A percentile compares a stretch with the other conserved stretches of the same genome.
These are phyloP conservation scores for Alosa sapidissima DNA, from an alignment of 2,797 vertebrate species.

Conservation along the genomic window DNA sequence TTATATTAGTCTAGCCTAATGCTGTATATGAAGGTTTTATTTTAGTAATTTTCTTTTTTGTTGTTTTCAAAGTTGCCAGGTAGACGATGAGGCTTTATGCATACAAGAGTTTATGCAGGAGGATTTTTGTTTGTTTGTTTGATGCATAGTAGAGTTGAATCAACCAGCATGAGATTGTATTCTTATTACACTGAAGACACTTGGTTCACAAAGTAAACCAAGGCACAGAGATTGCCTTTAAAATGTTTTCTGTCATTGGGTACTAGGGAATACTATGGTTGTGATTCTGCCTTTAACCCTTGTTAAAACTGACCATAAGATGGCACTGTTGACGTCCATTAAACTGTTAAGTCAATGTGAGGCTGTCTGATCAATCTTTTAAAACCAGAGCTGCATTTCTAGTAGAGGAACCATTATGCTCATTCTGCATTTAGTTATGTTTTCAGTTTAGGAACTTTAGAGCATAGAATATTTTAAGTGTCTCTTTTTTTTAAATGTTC, in stretches of 20 bases:
- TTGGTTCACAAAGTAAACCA: conserved; percentile 4
- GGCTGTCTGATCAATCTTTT: background rate
- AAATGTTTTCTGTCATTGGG: conserved; percentile 1
- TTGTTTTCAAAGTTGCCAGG: background rate
- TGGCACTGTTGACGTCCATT: conserved; percentile 47
- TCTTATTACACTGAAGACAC: background rate
- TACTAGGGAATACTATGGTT: background rate
- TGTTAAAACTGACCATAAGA: conserved; percentile 26
- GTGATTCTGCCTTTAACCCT: background rate
- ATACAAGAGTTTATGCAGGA: background rate
- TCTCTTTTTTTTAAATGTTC: background rate
- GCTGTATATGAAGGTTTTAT: background rate
- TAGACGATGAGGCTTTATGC: conserved; percentile 3
- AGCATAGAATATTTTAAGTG: background rate
- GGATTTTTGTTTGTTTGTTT: background rate
- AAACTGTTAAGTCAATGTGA: background rate
- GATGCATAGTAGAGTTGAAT: background rate
- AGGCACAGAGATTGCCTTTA: background rate
- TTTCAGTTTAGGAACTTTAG: background rate
- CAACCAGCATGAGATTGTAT: background rate
- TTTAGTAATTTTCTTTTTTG: background rate
- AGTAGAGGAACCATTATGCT: background rate
- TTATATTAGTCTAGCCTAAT: background rate
- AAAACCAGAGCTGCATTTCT: background rate
- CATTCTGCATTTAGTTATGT: background rate